Base-by-base conservation (phyloP, 2,113 vertebrate genomes). In the Turnix velox region DNA sequence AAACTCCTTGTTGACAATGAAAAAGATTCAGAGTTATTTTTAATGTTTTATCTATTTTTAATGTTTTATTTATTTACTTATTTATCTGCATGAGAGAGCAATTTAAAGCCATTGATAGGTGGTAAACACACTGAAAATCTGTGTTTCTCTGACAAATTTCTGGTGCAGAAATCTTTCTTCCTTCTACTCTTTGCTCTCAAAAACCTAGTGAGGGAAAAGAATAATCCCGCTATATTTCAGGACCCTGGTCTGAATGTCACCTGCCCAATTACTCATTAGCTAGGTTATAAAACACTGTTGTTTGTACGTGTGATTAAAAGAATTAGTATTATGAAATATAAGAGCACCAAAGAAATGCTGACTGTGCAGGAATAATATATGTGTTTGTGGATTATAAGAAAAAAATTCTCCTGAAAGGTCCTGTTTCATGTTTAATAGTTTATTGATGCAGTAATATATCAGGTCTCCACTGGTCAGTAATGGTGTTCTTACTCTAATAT, bases 241-340 rank as follows among this genome's bases (percentile, higher is more conserved):
- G 73, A 49, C 65, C 76, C 87, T 43, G 82, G 72, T 96, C 72
- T 78, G 92, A 93, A 61, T 93, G 84, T 95, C 90, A 96, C 74
- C 51, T 88, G 87, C 85, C 84, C 79, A 94, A 93, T 55, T 95
- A 92, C 55, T 95, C 83, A 94, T 97, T 95, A 97, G 61, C 35
- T 68, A 87, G 79, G 75, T 68, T 95, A 84, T 95, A 96, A 97
- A 95, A 90, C 59, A 95, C 55, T 88, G 71, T 43, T 93, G 42
- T 81, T 84, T 72, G 28, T 84, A 89, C 67, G 69, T 1, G 4
- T 91, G 88, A 97, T 96, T 97, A 95, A 96, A 97, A 89, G 71
- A 95, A 96, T 93, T 93, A 96, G 92, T 95, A 95, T 85, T 92
- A 94, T 92, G 83, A 97, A 97, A 98, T 96, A 95, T 71, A 97